A percentile compares a stretch with the other conserved stretches of the same genome.
phyloP scores from a whole-genome alignment of 2,888 invertebrate genomes.

The Gymnocheta viridis region DNA sequence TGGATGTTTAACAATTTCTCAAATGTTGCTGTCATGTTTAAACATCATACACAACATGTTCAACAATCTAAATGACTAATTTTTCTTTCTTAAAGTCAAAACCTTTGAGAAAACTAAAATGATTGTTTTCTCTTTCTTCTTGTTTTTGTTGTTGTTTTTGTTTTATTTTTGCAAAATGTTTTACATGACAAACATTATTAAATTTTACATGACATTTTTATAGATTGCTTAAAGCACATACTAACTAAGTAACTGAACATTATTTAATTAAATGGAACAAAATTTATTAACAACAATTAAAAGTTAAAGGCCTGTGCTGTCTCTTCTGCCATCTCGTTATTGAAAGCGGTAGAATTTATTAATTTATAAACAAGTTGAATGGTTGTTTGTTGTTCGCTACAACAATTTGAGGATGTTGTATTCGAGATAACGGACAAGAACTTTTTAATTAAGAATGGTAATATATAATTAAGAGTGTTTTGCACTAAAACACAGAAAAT shows the following conservation, averaged over 20 bases:
- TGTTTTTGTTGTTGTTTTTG: not conserved
- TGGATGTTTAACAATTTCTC: conserved; percentile 55
- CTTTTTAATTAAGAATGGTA: not conserved
- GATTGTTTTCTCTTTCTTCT: not conserved
- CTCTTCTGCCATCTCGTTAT: not conserved
- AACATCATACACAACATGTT: conserved; percentile 64
- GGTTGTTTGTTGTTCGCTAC: not conserved
- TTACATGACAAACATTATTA: conserved; percentile 67
- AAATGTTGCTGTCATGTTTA: conserved; percentile 66
- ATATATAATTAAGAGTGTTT: not conserved
- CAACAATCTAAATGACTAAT: conserved; percentile 69
- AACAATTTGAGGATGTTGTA: not conserved
- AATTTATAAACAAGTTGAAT: not conserved
- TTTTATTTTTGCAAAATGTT: conserved; percentile 59
- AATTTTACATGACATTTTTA: conserved; percentile 62
- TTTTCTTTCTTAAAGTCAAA: conserved; percentile 67
- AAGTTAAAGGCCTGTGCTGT: conserved; percentile 29
- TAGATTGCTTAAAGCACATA: conserved; percentile 33
- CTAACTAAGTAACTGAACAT: conserved; percentile 21
- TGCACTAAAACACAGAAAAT: not conserved
- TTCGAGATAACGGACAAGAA: not conserved
- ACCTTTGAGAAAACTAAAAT: conserved; percentile 35
- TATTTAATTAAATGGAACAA: conserved; percentile 54
- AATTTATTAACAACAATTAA: conserved; percentile 58
- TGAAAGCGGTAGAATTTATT: not conserved